Base-by-base conservation (phyloP, 2,797 vertebrate species). In the Danio choprae region DNA sequence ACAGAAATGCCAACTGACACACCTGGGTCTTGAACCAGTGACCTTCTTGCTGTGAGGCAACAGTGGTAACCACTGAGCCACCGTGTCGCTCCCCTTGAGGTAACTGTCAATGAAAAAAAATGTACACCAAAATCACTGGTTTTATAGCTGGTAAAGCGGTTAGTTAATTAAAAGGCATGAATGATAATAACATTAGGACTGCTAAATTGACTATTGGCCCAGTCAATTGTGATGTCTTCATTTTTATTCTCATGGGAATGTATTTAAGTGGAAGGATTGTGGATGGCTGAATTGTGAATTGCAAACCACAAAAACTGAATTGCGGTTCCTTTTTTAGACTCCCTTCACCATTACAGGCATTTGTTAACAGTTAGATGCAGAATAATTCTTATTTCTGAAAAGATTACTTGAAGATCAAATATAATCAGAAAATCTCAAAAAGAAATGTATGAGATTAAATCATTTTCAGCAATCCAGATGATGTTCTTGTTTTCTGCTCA, bases 381-480 rank as follows among this genome's bases (percentile, higher is more conserved):
- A 12, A 4, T 29, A 10, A 11, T 73, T 22, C 40, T 12, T 56
- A 16, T 13, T 36, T 48, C 22, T 60, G 16, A 12, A 13, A 60
- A 74, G 2, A 36, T 6, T 38, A 7, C 48, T 50, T 4, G 38
- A 9, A 18, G 29, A 48, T 46, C 3, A 59, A 36, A 60, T 46
- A 20, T 22, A 22, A 3, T 55, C 29, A 7, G 46, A 75, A 51
- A 56, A 38, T 13, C 8, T 48, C 29, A 15, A 83, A 46, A 13
- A 56, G 41, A 76, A 77, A 56, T 29, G 13, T 18, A 13, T 40
- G 65, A 64, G 41, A 55, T 51, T 20, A 16, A 74, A 79, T 70
- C 3, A 40, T 79, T 77, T 80, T 65, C 40, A 67, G 20, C 44
- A 3, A 7, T 9, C 18, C 3, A 40, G 7, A 44, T 50, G 9